A percentile compares a stretch with the other conserved stretches of the same genome.
Conservation (phyloP, 2,113 vertebrate species). For the Macaca nemestrina region DNA sequence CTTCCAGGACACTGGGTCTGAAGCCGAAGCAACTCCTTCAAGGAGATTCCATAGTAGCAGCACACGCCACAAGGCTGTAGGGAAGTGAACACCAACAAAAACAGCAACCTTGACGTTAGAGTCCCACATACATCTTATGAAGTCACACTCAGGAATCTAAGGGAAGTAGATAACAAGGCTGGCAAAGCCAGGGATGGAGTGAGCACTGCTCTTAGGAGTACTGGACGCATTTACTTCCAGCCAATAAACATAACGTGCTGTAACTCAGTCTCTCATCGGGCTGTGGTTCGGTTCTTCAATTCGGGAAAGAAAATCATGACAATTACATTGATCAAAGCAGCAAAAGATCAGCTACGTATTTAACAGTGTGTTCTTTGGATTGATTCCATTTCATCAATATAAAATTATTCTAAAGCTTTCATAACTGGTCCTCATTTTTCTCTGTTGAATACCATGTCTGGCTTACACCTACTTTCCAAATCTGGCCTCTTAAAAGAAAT, state of each 20-base stretch:
- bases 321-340: not conserved
- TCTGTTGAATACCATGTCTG: conserved; percentile 21
- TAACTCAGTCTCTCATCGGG: conserved; percentile 17
- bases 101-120: not conserved
- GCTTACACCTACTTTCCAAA: not conserved
- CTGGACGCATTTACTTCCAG: not conserved
- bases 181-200: not conserved
- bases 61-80: not conserved
- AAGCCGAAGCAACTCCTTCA: not conserved
- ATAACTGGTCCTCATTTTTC: not conserved
- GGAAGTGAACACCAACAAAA: not conserved
- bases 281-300: conserved; percentile 7
- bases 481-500: not conserved
- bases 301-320: not conserved
- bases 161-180: not conserved
- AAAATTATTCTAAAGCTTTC: not conserved
- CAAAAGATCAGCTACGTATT: not conserved
- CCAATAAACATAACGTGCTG: not conserved
- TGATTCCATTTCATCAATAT: not conserved
- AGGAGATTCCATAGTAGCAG: not conserved
- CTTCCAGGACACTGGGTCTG: not conserved
- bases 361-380: not conserved
- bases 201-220: conserved; percentile 34
- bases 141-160: conserved; percentile 7
- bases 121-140: not conserved